Evolutionary conservation across 1,140 invertebrate genomes (phyloP), one percentile per base, ranked within the genome.

Genomic region (Drosophila ohnishii): DNA sequence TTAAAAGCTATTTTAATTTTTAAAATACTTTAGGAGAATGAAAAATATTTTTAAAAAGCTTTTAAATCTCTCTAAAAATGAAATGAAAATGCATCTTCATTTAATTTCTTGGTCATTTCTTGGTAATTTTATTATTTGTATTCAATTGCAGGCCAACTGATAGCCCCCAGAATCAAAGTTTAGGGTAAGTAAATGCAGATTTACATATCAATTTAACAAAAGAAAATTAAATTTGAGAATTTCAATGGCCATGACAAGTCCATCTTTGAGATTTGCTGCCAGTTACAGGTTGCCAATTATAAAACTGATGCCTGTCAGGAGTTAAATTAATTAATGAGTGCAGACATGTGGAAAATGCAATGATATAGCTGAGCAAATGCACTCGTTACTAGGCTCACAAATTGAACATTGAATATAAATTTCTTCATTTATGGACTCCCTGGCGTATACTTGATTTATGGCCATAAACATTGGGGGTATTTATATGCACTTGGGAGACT

Each of bases 261-360:
- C 34, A 25, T 22, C 19, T 25, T 22, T 22, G 13, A 37, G 34
- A 37, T 14, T 19, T 22, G 16, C 50, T 53, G 51, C 34, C 51
- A 37, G 13, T 22, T 8, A 10, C 32, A 37, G 32, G 19, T 9
- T 22, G 11, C 10, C 10, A n/a, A 45, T 7, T 14, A 35, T 22
- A n/a, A 32, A 47, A 47, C 0, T 22, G 32, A 16, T 19, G 53
- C 3, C 39, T 30, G 30, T 44, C 55, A 25, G 3, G 7, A 32
- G 11, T 51, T 34, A 30, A 72, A 51, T 37, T 44, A 60, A 45
- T 70, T 59, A 72, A 39, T 34, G 34, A 48, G 56, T 53, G 45
- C 57, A 72, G 2, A 10, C 69, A 47, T 25, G 58, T 62, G 40
- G 28, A 59, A 62, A 16, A 34, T 47, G 53, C 30, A 28, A 48